Conservation (phyloP, 2,797 vertebrate species). For the Parambassis ranga region DNA sequence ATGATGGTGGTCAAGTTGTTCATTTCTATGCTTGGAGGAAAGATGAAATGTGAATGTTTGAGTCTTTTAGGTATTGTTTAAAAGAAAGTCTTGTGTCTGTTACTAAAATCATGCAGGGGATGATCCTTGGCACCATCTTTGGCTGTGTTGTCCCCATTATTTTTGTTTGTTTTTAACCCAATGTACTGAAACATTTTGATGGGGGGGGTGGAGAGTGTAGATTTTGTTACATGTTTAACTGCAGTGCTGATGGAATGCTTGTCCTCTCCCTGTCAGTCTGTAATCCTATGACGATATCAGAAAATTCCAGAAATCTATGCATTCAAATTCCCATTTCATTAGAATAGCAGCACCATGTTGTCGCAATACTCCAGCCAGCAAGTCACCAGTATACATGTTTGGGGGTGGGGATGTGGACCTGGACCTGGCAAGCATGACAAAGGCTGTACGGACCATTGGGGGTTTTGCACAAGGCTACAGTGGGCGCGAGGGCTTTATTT, state of each 20-base stretch:
- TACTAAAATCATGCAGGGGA: conserved; percentile 35
- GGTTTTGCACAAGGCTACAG: conserved; percentile 63
- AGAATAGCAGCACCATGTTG: conserved; percentile 45
- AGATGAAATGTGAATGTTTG: conserved; percentile 64
- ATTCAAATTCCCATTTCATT: conserved; percentile 44
- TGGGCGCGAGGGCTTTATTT: conserved; percentile 65
- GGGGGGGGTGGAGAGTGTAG: background rate
- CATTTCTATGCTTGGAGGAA: conserved; percentile 37
- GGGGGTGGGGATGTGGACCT: no score
- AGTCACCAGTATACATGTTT: conserved; percentile 48
- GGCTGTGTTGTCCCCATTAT: conserved; percentile 29
- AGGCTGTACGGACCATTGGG: conserved; percentile 52
- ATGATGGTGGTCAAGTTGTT: conserved; percentile 37
- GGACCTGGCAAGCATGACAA: conserved; percentile 54
- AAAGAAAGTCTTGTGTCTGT: conserved; percentile 35
- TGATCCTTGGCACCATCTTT: conserved; percentile 16
- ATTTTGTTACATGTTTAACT: conserved; percentile 39
- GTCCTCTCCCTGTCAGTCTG: conserved; percentile 21
- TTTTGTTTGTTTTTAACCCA: conserved; percentile 25
- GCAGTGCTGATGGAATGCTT: conserved; percentile 40
- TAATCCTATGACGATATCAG: conserved; percentile 15
- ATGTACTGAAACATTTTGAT: conserved; percentile 35
- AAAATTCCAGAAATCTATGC: conserved; percentile 59
- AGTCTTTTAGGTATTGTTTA: conserved; percentile 47
- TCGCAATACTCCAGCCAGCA: conserved; percentile 46